Base-by-base conservation (phyloP, 2,888 invertebrate species). In the Hirudinaria manillensis region DNA sequence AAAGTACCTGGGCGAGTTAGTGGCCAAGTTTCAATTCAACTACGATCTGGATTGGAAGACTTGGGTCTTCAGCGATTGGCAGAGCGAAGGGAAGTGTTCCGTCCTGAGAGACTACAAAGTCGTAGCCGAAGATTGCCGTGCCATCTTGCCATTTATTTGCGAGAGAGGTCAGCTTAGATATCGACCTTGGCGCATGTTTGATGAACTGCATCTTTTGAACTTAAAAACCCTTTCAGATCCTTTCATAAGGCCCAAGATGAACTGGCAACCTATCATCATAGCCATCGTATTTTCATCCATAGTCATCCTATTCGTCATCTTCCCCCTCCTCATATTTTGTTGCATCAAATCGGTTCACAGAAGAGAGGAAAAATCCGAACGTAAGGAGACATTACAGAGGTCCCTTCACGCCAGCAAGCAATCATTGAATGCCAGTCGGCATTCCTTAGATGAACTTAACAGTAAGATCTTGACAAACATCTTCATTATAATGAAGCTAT, bases 261-360 rank as follows among this genome's bases (percentile, higher is more conserved):
- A 81, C 51, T 79, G 80, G 72, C 82, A 80, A 29, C 83, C 84
- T 7, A 82, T 86, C 38, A 82, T 86, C 21, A 81, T 84, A 2
- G 80, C 86, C 6, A 10, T 56, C 1, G 81, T 86, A 10, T 29
- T 75, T 27, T 83, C 82, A 4, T 76, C 82, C n/a, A 79, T 83
- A 45, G 76, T 85, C 65, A 51, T 73, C 51, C 85, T 96, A 1
- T 86, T 94, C 53, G 85, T 96, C 53, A 88, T 94, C 27, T 89
- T 89, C 0, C 88, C 93, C 1, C 90, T 93, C 7, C 88, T 90
- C 7, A 89, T 90, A 77, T 92, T 93, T 84, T 97, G 96, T 95
- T 92, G 91, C 83, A 90, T 91, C 77, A 99, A 99, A 86, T 94
- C 96, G 0, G 91, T 92, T 79, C 89, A 94, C 74, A 89, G 96